phyloP scores from a whole-genome alignment of 2,888 invertebrate species.

The Capitulum mitella region DNA sequence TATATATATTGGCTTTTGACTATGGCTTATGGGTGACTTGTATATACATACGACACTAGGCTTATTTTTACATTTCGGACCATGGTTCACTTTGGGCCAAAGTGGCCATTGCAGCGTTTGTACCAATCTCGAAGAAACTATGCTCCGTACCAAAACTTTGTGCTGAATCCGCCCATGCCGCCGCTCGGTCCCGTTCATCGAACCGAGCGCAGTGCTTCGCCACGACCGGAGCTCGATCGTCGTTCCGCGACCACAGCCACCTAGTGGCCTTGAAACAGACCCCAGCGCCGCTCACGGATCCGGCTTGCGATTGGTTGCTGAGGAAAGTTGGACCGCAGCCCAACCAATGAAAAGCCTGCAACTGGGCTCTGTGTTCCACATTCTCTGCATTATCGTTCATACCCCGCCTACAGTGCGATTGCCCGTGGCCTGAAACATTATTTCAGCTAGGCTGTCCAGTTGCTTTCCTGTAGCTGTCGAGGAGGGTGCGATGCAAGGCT shows the following conservation, averaged over 20 bases:
- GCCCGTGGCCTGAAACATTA: neutral
- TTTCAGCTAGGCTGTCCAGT: neutral
- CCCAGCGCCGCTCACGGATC: neutral
- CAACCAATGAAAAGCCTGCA: constrained; percentile 9
- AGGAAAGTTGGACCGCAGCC: neutral
- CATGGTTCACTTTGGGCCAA: too few species aligned
- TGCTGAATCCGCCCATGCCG: too few species aligned
- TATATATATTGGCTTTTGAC: too few species aligned
- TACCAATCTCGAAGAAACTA: too few species aligned
- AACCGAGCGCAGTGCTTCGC: neutral
- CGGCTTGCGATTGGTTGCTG: neutral
- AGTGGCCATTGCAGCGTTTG: too few species aligned
- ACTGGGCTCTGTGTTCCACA: neutral
- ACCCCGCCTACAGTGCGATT: neutral
- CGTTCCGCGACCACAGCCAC: neutral
- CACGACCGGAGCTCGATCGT: neutral
- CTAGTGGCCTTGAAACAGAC: neutral
- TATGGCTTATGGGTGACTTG: too few species aligned
- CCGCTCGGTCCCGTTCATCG: too few species aligned
- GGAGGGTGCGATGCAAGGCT: neutral
- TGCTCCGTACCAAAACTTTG: too few species aligned
- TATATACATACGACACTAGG: too few species aligned
- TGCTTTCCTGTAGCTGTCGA: neutral
- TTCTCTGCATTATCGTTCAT: constrained; percentile 22
- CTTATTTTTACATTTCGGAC: too few species aligned